Evolutionary conservation across 2,113 vertebrate species (phyloP).

Genomic region (Apus apus): DNA sequence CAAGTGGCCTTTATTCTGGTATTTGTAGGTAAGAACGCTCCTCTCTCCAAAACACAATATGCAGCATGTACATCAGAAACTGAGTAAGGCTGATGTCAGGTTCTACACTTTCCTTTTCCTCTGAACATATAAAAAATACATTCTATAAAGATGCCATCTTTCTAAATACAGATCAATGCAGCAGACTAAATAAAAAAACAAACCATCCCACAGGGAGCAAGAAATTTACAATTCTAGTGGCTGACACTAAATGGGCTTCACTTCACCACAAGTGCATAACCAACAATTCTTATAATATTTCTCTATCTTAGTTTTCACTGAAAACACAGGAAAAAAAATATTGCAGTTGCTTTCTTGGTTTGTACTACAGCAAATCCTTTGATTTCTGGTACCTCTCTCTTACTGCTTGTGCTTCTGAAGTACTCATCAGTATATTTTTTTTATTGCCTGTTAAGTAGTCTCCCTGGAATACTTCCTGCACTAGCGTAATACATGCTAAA

Average conservation of each 20-base stretch:
- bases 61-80: background rate
- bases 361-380: background rate
- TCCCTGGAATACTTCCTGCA: background rate
- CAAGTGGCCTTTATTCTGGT: background rate
- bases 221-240: background rate
- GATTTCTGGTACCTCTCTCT: background rate
- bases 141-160: background rate
- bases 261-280: background rate
- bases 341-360: background rate
- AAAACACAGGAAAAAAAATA: background rate
- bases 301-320: background rate
- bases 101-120: background rate
- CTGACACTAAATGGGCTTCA: background rate
- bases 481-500: background rate
- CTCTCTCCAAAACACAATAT: background rate
- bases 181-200: background rate
- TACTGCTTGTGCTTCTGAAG: background rate
- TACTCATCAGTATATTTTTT: background rate
- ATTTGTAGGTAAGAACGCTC: background rate
- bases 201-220: background rate
- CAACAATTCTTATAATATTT: background rate
- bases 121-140: background rate
- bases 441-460: slow-evolving; percentile 20
- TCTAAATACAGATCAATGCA: background rate
- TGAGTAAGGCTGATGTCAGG: background rate